phyloP scores from a whole-genome alignment of 2,113 vertebrate genomes.

The Neotoma lepida region DNA sequence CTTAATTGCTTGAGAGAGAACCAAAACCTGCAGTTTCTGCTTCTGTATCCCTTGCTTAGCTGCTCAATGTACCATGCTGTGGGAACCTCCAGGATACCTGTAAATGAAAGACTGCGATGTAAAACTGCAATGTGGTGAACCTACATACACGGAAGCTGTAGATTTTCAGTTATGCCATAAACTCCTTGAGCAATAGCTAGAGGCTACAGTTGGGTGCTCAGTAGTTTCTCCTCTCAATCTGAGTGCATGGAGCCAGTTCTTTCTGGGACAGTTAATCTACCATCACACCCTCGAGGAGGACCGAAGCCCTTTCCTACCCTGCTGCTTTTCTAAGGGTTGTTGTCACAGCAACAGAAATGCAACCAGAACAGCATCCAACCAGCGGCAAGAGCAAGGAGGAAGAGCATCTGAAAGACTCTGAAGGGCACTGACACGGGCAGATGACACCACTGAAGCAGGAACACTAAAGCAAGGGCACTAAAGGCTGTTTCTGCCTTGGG shows the following conservation, averaged over 20 bases:
- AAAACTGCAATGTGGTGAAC: rapidly evolving
- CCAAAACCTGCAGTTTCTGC: neutral
- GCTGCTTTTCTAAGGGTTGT: neutral
- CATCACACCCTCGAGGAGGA: neutral
- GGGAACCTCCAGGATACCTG: neutral
- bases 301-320: neutral
- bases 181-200: neutral
- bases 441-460: rapidly evolving
- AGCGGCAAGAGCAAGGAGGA: too few relatives aligned
- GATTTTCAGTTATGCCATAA: neutral
- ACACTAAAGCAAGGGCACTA: neutral
- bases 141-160: neutral
- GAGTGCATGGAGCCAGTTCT: neutral
- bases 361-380: neutral
- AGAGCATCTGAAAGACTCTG: neutral
- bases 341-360: neutral
- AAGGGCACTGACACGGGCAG: neutral
- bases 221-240: neutral
- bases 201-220: neutral
- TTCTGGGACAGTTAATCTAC: neutral
- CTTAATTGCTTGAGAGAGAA: neutral
- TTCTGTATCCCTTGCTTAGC: neutral
- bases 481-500: neutral
- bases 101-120: neutral
- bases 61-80: neutral